Conservation (phyloP, 2,888 invertebrate genomes). For the Autographa pulchrina region DNA sequence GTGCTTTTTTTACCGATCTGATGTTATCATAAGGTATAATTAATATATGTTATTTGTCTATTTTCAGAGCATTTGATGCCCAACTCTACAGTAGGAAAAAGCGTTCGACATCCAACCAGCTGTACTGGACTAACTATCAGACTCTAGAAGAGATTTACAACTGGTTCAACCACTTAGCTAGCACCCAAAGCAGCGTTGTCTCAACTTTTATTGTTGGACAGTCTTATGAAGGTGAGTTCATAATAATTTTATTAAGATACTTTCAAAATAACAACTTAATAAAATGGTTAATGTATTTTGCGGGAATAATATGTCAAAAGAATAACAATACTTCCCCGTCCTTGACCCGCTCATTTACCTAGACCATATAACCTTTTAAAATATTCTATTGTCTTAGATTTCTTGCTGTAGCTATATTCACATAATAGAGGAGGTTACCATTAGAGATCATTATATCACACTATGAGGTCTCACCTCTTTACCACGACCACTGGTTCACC, state of each 20-base stretch:
- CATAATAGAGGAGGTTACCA: too few relatives aligned
- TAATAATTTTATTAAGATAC: neutral
- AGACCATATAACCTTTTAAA: too few relatives aligned
- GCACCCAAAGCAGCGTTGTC: slow-evolving; percentile 70
- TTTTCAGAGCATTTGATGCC: slow-evolving; percentile 80
- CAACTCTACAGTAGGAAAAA: slow-evolving; percentile 75
- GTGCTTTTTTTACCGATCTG: too few relatives aligned
- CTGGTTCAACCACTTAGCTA: slow-evolving; percentile 84
- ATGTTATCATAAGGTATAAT: too few relatives aligned
- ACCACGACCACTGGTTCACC: too few relatives aligned
- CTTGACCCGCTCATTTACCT: too few relatives aligned
- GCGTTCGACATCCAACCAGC: slow-evolving; percentile 64
- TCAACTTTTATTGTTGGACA: slow-evolving; percentile 84
- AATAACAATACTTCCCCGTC: too few relatives aligned
- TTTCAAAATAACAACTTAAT: neutral
- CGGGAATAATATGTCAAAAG: neutral
- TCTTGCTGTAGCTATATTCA: too few relatives aligned
- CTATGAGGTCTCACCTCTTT: too few relatives aligned
- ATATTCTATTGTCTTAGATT: too few relatives aligned
- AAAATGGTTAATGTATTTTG: neutral
- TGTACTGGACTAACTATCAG: slow-evolving; percentile 81
- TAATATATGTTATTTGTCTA: too few relatives aligned
- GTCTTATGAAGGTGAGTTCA: slow-evolving; percentile 75
- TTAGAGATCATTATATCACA: too few relatives aligned
- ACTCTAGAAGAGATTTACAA: slow-evolving; percentile 85